phyloP scores from a whole-genome alignment of 2,113 vertebrate species.

The Myrmophylax atrothorax region DNA sequence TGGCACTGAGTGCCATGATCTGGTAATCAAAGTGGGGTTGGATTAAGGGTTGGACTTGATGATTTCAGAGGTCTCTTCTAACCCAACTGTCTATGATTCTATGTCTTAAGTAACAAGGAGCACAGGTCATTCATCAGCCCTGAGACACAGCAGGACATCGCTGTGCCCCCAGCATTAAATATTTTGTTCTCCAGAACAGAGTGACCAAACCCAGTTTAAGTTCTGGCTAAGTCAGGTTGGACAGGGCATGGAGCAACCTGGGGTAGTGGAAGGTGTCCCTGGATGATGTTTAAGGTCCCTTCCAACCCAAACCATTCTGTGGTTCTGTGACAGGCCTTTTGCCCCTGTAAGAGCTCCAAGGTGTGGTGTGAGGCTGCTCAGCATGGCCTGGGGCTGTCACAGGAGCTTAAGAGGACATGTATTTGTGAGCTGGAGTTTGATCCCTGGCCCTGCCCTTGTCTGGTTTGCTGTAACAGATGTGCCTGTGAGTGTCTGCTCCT shows the following conservation, averaged over 20 bases:
- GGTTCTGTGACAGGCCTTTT: neutral
- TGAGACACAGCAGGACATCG: accelerated
- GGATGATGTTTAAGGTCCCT: neutral
- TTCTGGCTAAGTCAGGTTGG: neutral
- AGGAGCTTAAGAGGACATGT: neutral
- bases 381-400: neutral
- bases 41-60: too few species aligned
- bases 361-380: neutral
- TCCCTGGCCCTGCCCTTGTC: conserved; percentile 18
- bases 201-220: neutral
- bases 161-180: neutral
- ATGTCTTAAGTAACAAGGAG: neutral
- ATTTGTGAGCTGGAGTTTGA: neutral
- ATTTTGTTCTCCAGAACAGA: neutral
- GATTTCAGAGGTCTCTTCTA: too few species aligned
- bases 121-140: neutral
- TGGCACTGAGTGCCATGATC: too few species aligned
- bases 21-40: too few species aligned
- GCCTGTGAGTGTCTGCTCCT: neutral
- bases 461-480: neutral
- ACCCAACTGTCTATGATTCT: too few species aligned
- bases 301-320: neutral
- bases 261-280: neutral
- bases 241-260: neutral
- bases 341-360: neutral